phyloP scores from a whole-genome alignment of 2,113 vertebrate species.

The Labeo catla region DNA sequence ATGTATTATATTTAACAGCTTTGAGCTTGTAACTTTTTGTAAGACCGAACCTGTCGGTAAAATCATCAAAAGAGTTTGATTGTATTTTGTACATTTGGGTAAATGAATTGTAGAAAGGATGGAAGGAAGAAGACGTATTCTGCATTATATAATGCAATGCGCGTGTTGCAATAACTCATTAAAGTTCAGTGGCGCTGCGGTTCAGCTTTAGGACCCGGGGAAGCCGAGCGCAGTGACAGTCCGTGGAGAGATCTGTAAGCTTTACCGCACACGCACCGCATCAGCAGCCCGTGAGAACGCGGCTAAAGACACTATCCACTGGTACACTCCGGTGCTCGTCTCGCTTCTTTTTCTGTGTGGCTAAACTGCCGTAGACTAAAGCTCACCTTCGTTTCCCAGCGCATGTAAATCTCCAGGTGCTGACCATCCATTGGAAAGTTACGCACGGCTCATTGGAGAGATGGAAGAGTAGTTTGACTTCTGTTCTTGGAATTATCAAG shows the following conservation, averaged over 20 bases:
- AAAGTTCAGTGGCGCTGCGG: neutral
- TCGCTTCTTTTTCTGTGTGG: neutral
- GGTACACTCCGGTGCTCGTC: slow-evolving; percentile 63
- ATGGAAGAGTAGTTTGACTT: slow-evolving; percentile 71
- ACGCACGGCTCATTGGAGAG: slow-evolving; percentile 65
- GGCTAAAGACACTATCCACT: slow-evolving; percentile 75
- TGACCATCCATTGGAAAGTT: slow-evolving; percentile 80
- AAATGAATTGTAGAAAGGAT: neutral
- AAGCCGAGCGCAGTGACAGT: slow-evolving; percentile 73
- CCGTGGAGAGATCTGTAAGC: slow-evolving; percentile 83
- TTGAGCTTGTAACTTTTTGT: neutral
- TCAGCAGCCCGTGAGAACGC: slow-evolving; percentile 76
- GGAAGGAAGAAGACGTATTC: neutral
- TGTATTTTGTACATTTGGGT: neutral
- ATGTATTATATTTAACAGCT: neutral
- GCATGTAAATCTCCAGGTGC: neutral
- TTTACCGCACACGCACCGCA: slow-evolving; percentile 78
- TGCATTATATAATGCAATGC: neutral
- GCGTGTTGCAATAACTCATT: neutral
- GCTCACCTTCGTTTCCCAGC: neutral
- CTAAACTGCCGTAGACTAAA: slow-evolving; percentile 13
- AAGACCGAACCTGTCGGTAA: neutral
- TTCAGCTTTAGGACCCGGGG: slow-evolving; percentile 89
- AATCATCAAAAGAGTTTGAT: neutral
- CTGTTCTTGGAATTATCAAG: slow-evolving; percentile 59